Evolutionary conservation across 1,140 invertebrate species (phyloP), one percentile per base, ranked within the genome.

Genomic region (Protaetia brevitarsis): DNA sequence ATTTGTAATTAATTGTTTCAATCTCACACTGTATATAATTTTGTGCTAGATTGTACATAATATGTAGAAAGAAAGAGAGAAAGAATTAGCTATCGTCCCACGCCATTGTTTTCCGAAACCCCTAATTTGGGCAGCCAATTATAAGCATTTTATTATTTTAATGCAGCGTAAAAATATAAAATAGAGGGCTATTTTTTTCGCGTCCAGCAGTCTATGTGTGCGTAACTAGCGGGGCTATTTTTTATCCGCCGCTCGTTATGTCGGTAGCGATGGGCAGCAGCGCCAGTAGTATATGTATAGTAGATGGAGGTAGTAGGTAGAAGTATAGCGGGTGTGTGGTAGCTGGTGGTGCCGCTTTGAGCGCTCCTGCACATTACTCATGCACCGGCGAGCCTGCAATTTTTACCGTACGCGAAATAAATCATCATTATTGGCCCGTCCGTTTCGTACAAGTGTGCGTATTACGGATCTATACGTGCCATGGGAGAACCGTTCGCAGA

Each of bases 381-480:
- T 73, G 67, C 71, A 73, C 69, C 66, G 65, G 71, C 66, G 67
- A 71, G 69, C 69, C 70, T 70, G 70, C 73, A 74, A 74, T 73
- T 74, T 74, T 74, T 74, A 69, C 71, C 68, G 66, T 27, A 19
- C 68, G 66, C n/a, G 59, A 69, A 73, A 74, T 74, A 73, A 74
- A 74, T 74, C 71, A 74, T 74, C 73, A 74, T 74, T 74, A 74
- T 74, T 74, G 73, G 41, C 41, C 26, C 41, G 16, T 26, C 19
- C 41, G 41, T 51, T 51, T 51, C 13, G n/a, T 19, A 19, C 37
- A 16, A 6, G 37, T 65, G 68, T 63, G 64, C 71, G 65, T 68
- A 51, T 23, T 63, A 58, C 68, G 63, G 59, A 64, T 73, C 64
- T 65, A 56, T 70, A 69, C 69, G 67, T 73, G 51, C 23, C 19